Base-by-base conservation (phyloP, 2,113 vertebrate species). In the Coregonus clupeaformis region DNA sequence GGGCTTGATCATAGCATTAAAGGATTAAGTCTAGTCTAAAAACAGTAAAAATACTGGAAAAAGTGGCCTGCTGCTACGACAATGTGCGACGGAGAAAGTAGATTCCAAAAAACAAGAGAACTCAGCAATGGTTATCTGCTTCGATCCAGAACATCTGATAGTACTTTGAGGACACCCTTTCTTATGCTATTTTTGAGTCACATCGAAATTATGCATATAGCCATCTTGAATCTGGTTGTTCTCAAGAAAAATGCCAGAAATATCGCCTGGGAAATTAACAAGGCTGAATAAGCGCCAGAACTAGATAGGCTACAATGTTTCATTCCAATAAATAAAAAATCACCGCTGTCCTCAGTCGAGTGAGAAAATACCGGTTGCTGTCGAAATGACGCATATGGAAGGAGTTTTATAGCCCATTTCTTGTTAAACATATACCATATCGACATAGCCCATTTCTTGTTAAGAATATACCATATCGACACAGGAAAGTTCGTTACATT, bases 221-320 rank as follows among this genome's bases (percentile, higher is more conserved):
- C 85, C 84, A 80, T 76, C 81, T 80, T 68, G 77, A 69, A 79
- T 81, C 77, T 73, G 42, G 74, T 78, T 85, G 83, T 82, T 84
- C 73, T 60, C 27, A 59, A 6, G 5, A 7, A 24, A 49, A n/a
- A 68, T 25, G 63, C 45, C 11, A 27, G 16, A 42, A 42, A 24
- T 20, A 67, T 12, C 36, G 59, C 42, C 5, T 64, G 27, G 14
- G 27, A 73, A 72, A 65, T 77, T 62, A 57, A 69, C 66, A 72
- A 68, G 16, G 59, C 18, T 18, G n/a, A 16, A 52, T 45, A 65
- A 59, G 55, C 22, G 36, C 52, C 18, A 72, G 4, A 45, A 65
- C 55, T 72, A 55, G 16, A 59, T 67, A 67, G 12, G 32, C 65
- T 49, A 69, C 42, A 25, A 47, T 47, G n/a, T 25, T 49, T 25